phyloP scores from a whole-genome alignment of 2,797 vertebrate species.

The Thaleichthys pacificus region DNA sequence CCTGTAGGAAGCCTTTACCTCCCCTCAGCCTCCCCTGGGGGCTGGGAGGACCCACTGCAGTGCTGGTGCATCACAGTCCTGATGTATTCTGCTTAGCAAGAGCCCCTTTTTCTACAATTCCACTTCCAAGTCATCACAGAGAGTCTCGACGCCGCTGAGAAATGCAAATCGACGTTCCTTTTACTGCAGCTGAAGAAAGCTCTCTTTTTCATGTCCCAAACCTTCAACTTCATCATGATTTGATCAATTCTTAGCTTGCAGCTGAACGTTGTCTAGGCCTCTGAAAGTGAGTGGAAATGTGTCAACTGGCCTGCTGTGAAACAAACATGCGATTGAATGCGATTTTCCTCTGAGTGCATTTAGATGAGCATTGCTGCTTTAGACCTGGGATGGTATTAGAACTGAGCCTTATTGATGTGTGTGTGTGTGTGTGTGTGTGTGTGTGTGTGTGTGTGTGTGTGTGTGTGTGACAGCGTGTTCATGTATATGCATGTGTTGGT shows the following conservation, averaged over 20 bases:
- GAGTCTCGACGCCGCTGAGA: conserved; percentile 65
- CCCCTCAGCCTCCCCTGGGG: no score
- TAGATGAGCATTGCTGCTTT: no score
- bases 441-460: no score
- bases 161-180: conserved; percentile 62
- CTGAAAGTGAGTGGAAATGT: conserved; percentile 28
- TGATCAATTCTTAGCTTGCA: conserved; percentile 37
- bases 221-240: conserved; percentile 41
- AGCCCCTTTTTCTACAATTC: conserved; percentile 21
- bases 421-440: no score
- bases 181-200: conserved; percentile 64
- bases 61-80: no score
- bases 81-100: no score
- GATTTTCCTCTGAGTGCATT: no score
- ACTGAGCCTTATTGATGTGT: background rate
- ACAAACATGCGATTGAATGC: background rate
- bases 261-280: conserved; percentile 23
- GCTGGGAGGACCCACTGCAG: no score
- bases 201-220: conserved; percentile 51
- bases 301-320: conserved; percentile 3
- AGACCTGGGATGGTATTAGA: background rate
- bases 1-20: no score
- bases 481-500: background rate
- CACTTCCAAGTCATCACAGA: conserved; percentile 46
- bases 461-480: background rate